phyloP scores from a whole-genome alignment of 2,797 vertebrate genomes.

The Acrocephalus scirpaceus region DNA sequence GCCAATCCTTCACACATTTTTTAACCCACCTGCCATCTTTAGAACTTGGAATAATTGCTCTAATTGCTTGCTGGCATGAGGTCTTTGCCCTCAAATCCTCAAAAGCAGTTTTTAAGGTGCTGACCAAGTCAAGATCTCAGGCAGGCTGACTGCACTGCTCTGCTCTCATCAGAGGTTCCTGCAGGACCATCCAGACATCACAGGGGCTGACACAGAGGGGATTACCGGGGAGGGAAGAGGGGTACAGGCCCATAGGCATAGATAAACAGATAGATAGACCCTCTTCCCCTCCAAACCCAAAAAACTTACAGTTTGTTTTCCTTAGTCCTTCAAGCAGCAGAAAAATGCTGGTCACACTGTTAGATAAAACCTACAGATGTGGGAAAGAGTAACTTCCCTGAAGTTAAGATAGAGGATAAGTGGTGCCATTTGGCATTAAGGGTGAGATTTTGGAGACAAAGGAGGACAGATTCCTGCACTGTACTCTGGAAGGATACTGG shows the following conservation, averaged over 20 bases:
- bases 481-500: neutral
- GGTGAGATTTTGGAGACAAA: neutral
- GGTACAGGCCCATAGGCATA: neutral
- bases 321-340: neutral
- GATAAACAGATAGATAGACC: neutral
- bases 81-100: neutral
- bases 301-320: neutral
- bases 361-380: neutral
- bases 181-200: neutral
- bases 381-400: neutral
- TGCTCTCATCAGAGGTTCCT: neutral
- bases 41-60: neutral
- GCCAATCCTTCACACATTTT: neutral
- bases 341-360: neutral
- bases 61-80: fast-evolving
- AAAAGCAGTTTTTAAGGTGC: neutral
- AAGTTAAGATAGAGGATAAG: neutral
- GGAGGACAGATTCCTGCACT: neutral
- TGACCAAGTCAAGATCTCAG: neutral
- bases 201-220: neutral
- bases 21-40: neutral
- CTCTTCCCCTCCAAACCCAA: neutral
- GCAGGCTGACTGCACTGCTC: neutral
- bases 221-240: neutral
- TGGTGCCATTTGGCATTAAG: neutral